Conservation (phyloP, 2,888 invertebrate species). For the Plagiodera versicolora region DNA sequence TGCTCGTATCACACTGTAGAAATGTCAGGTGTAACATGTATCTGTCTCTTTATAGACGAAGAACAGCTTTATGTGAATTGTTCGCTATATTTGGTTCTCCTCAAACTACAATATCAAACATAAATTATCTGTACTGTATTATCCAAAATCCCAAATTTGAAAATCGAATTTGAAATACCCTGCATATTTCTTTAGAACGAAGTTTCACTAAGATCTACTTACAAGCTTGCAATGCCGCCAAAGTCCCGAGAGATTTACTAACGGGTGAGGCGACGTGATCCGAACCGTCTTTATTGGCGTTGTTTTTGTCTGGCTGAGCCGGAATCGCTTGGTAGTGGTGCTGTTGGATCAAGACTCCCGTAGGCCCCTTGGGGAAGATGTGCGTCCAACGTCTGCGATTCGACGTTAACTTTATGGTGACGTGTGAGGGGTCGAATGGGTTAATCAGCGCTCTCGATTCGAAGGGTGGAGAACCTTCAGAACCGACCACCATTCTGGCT, state of each 20-base stretch:
- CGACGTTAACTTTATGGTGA: conserved; percentile 93
- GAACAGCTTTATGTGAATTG: too few species aligned
- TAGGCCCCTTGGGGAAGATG: conserved; percentile 93
- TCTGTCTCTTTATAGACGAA: too few species aligned
- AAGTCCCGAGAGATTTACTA: conserved; percentile 42
- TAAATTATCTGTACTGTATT: too few species aligned
- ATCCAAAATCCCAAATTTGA: too few species aligned
- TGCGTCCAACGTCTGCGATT: conserved; percentile 97
- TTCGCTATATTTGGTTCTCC: too few species aligned
- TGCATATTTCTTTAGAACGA: not conserved
- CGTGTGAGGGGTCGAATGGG: conserved; percentile 97
- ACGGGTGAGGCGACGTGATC: conserved; percentile 40
- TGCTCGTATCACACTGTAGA: too few species aligned
- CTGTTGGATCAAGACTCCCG: conserved; percentile 88
- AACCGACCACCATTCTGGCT: conserved; percentile 60
- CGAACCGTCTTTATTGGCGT: conserved; percentile 24
- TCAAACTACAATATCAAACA: too few species aligned
- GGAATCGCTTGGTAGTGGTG: conserved; percentile 90
- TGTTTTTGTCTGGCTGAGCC: conserved; percentile 52
- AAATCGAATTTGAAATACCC: too few species aligned
- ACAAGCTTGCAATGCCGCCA: conserved; percentile 59
- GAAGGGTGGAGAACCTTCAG: conserved; percentile 61
- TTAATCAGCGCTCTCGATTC: conserved; percentile 89
- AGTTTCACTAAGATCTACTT: conserved; percentile 39
- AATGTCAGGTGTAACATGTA: too few species aligned